A percentile compares a stretch with the other conserved stretches of the same genome.
Conservation (phyloP, 2,113 vertebrate genomes). For the Blennius ocellaris region DNA sequence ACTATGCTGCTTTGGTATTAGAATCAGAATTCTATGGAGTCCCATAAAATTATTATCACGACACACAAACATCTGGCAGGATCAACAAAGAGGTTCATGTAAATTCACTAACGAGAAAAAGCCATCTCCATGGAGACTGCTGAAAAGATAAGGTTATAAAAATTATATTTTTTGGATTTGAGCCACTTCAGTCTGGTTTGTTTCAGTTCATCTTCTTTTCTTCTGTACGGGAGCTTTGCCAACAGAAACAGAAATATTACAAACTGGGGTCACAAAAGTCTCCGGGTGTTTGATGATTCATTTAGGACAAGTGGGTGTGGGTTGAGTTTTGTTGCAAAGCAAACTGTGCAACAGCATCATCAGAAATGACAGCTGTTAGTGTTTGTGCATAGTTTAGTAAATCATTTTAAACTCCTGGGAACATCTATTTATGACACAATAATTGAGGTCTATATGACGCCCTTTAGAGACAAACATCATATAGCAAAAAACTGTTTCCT, state of each 20-base stretch:
- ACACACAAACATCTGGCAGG: not conserved
- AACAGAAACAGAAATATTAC: slow-evolving; percentile 15
- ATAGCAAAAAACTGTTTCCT: not conserved
- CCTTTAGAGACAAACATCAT: not conserved
- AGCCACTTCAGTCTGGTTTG: not conserved
- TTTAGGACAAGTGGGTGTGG: slow-evolving; percentile 5
- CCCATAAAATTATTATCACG: not conserved
- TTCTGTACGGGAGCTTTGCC: not conserved
- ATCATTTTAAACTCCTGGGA: slow-evolving; percentile 2
- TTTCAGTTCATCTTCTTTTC: not conserved
- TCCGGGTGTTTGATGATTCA: slow-evolving; percentile 18
- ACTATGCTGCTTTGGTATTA: too few relatives aligned
- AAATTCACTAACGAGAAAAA: not conserved
- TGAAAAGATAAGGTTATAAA: not conserved
- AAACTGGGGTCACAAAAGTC: slow-evolving; percentile 16
- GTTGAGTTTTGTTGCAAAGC: slow-evolving; percentile 9
- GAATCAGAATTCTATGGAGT: not conserved
- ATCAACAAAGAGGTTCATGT: not conserved
- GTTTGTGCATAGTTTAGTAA: slow-evolving; percentile 4
- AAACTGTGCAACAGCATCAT: slow-evolving; percentile 20
- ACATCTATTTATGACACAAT: slow-evolving; percentile 14
- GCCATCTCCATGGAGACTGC: not conserved
- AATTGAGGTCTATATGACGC: slow-evolving; percentile 1
- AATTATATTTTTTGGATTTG: not conserved
- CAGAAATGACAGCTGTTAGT: slow-evolving; percentile 15